Conservation (phyloP, 1,140 invertebrate species). For the Rhyzopertha dominica region DNA sequence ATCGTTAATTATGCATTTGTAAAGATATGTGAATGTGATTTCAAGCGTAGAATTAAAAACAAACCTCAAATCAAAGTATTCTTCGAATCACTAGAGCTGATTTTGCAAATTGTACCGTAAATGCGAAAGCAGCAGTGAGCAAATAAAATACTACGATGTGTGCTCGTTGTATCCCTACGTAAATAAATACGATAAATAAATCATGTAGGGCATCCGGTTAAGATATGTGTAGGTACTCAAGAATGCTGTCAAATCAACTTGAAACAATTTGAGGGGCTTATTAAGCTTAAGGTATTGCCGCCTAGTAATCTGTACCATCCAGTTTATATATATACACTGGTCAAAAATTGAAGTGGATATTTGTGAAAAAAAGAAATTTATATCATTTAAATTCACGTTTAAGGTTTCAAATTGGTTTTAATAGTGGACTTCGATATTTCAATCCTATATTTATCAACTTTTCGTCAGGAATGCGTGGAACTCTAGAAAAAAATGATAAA, state of each 20-base stretch:
- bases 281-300: slow-evolving; percentile 9
- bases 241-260: slow-evolving; percentile 2
- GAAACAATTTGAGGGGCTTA: slow-evolving; percentile 2
- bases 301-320: slow-evolving; percentile 11
- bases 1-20: not conserved
- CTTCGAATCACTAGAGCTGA: not conserved
- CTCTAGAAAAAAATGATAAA: too few species aligned
- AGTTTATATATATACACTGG: too few species aligned
- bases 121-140: not conserved
- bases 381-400: too few species aligned
- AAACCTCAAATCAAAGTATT: slow-evolving; percentile 4
- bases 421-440: too few species aligned
- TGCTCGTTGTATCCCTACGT: slow-evolving; percentile 9
- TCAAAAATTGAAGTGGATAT: too few species aligned
- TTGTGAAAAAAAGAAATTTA: too few species aligned
- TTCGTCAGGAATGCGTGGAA: too few species aligned
- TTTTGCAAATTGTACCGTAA: slow-evolving; percentile 4
- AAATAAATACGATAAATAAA: slow-evolving; percentile 12
- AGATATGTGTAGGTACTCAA: slow-evolving; percentile 4
- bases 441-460: too few species aligned
- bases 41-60: slow-evolving; percentile 3
- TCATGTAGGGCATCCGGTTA: slow-evolving; percentile 4
- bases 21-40: slow-evolving; percentile 13
- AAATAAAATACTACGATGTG: slow-evolving; percentile 10
- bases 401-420: too few species aligned